These are phyloP conservation scores for Mesorhabditis sp. DNA, from an alignment of 2,888 invertebrate genomes.

Conservation along the genomic window DNA sequence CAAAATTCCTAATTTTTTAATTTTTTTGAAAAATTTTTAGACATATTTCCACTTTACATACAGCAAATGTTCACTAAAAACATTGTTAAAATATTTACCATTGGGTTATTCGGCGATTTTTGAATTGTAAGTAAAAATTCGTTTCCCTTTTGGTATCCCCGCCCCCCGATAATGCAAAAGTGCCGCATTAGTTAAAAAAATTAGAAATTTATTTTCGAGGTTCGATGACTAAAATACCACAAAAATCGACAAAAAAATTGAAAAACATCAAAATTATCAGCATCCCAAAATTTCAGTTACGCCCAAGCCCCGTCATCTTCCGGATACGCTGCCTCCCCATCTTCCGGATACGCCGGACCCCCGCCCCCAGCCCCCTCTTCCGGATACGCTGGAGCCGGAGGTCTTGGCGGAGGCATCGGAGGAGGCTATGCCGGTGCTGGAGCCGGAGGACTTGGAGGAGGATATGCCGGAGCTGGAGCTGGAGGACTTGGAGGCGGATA, in stretches of 20 bases:
- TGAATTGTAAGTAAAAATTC: too few relatives aligned
- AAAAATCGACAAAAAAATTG: background rate
- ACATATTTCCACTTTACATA: too few relatives aligned
- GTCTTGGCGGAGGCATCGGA: background rate
- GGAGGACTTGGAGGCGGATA: background rate
- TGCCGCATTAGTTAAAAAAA: too few relatives aligned
- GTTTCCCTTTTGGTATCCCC: too few relatives aligned
- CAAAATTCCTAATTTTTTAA: too few relatives aligned
- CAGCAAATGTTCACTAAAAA: too few relatives aligned
- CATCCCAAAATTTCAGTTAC: background rate
- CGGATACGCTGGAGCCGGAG: constrained; percentile 3
- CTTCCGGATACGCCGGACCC: background rate
- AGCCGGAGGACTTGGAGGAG: background rate
- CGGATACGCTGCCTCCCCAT: background rate
- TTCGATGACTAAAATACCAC: too few relatives aligned
- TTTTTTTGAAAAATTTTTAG: too few relatives aligned
- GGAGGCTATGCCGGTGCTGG: background rate
- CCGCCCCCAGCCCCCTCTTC: background rate
- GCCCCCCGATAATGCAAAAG: too few relatives aligned
- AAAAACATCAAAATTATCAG: background rate
- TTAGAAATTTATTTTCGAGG: too few relatives aligned
- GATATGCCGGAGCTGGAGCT: background rate
- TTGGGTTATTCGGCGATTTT: too few relatives aligned
- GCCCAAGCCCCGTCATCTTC: background rate
- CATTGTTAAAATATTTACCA: too few relatives aligned